Evolutionary conservation across 2,888 invertebrate genomes (phyloP), one percentile per base, ranked within the genome.

Genomic region (Bugulina stolonifera): DNA sequence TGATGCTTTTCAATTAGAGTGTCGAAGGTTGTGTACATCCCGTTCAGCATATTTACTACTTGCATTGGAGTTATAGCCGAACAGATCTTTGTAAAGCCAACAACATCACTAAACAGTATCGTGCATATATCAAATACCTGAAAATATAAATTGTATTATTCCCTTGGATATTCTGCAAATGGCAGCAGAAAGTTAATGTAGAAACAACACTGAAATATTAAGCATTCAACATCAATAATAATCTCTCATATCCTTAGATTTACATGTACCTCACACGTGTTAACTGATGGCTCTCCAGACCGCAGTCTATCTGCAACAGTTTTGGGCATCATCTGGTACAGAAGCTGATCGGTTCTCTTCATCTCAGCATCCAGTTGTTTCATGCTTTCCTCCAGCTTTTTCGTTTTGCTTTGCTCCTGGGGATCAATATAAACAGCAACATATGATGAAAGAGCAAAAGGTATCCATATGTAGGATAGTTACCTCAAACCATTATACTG

Each of bases 301-400:
- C 97, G 86, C 72, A 98, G 87, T 69, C 95, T 87, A 84, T 96
- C 96, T 0, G 97, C 97, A 2, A 98, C 97, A 82, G 94, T 93
- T 83, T 94, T 95, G 35, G 98, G 98, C 87, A 98, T 96, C 96
- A 98, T 97, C 87, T 98, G 97, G 85, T 98, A 98, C 0, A 98
- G 86, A 34, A 98, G 87, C 79, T 95, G 94, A 82, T 98, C 97
- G 0, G 97, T 97, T 75, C 94, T 88, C 79, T 91, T 90, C 93
- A 97, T 96, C 85, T 97, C 97, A 77, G 92, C 92, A 82, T 97
- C 97, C 76, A 98, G 85, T 81, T 94, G 93, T 77, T 91, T 88
- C 95, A 98, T 97, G 0, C 94, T 95, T 80, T 96, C 95, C 80
- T 96, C 95, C 71, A 98, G 85, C 80, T 95, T 95, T 84, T 93